Percentiles rank a stretch among this genome's conserved stretches.
These are phyloP conservation scores for Psettodes erumei DNA, from an alignment of 2,113 vertebrate species.

Conservation along the genomic window DNA sequence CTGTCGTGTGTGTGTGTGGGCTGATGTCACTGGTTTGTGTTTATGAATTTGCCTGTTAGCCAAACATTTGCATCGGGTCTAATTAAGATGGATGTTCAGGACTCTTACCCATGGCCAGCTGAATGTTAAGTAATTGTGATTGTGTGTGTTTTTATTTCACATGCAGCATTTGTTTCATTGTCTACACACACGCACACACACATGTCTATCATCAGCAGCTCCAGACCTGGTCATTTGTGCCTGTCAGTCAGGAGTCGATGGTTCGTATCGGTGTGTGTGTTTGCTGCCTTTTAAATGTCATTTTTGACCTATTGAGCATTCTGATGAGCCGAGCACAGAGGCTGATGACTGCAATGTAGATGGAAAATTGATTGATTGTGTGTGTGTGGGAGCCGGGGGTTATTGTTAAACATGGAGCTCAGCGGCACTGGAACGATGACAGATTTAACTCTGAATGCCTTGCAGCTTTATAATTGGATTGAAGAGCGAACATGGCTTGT, in stretches of 20 bases:
- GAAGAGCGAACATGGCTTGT: neutral
- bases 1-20: neutral
- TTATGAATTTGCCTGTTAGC: constrained; percentile 8
- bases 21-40: neutral
- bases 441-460: constrained; percentile 51
- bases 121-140: neutral
- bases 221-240: constrained; percentile 21
- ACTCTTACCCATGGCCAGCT: neutral
- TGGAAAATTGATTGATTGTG: constrained; percentile 60
- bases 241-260: constrained; percentile 36
- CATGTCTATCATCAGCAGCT: neutral
- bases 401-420: constrained; percentile 48
- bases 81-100: constrained; percentile 28
- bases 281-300: constrained; percentile 40
- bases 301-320: constrained; percentile 61
- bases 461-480: constrained; percentile 38
- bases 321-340: constrained; percentile 32
- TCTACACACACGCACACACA: neutral
- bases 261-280: constrained; percentile 8
- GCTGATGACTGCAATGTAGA: constrained; percentile 45
- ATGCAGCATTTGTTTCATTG: neutral
- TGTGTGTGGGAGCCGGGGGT: constrained; percentile 4
- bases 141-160: neutral
- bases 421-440: constrained; percentile 41
- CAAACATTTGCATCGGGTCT: neutral